Conservation (phyloP, 92 coral and sea anemone species). For the Zoanthus sansibaricus region DNA sequence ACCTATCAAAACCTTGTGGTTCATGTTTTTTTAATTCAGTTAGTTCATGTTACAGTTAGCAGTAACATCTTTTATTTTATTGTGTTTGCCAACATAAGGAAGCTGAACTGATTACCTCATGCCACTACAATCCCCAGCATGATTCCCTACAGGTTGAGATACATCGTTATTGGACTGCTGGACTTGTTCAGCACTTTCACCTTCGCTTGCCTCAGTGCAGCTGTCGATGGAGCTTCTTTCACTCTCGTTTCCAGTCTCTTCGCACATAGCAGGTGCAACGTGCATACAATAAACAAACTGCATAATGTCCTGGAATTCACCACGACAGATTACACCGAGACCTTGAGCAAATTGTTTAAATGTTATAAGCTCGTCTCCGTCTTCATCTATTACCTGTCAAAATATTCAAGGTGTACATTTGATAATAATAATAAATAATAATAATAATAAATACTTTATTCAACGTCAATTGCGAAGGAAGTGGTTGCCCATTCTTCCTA, state of each 20-base stretch:
- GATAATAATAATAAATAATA: not conserved
- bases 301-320: constrained; percentile 89
- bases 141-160: not conserved
- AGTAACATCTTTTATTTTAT: not conserved
- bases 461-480: no score
- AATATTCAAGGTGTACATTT: not conserved
- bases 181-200: constrained; percentile 53
- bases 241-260: constrained; percentile 60
- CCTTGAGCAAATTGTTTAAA: constrained; percentile 91
- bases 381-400: constrained; percentile 88
- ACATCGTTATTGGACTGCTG: constrained; percentile 24
- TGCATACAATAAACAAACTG: constrained; percentile 94
- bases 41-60: not conserved
- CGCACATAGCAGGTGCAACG: constrained; percentile 77
- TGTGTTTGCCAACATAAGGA: not conserved
- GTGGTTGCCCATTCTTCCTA: no score
- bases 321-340: constrained; percentile 90
- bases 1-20: no score
- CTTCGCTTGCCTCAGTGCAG: constrained; percentile 72
- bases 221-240: constrained; percentile 72
- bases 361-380: constrained; percentile 85
- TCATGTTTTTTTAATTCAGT: no score
- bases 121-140: not conserved
- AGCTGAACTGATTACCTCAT: not conserved
- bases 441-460: no score